phyloP scores from a whole-genome alignment of 2,113 vertebrate species.

The Lophochroa leadbeateri region DNA sequence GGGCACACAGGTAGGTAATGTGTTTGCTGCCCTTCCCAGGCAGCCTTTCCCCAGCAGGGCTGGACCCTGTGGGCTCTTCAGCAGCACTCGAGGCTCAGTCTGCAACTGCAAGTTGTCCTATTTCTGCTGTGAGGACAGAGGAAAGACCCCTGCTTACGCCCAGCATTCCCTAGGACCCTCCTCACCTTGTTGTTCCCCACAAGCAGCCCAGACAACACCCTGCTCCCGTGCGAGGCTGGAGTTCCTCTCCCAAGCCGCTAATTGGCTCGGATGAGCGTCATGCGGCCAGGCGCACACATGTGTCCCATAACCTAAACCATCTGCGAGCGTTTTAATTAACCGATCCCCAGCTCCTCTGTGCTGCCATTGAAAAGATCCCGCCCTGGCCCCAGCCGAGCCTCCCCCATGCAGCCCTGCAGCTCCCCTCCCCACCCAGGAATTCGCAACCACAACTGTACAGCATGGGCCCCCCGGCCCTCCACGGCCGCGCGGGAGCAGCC shows the following conservation, averaged over 20 bases:
- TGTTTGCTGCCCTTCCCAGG: not conserved
- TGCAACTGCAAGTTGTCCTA: fast-evolving
- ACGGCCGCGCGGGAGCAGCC: not conserved
- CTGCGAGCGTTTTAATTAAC: slow-evolving; percentile 21
- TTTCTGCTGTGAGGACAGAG: fast-evolving
- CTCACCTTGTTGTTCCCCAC: not conserved
- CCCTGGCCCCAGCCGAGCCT: slow-evolving; percentile 8
- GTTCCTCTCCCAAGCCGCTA: not conserved
- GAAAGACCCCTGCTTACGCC: fast-evolving
- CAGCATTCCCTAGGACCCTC: not conserved
- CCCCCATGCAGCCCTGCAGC: not conserved
- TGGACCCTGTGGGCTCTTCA: fast-evolving
- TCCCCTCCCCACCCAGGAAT: slow-evolving; percentile 54
- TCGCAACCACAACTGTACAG: slow-evolving; percentile 34
- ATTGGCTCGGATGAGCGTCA: slow-evolving; percentile 18
- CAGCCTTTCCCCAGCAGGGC: not conserved
- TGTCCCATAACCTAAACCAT: slow-evolving; percentile 60
- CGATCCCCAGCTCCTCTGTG: not conserved
- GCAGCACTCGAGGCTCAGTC: fast-evolving
- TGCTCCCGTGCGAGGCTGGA: not conserved
- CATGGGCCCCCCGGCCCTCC: not conserved
- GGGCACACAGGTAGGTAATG: fast-evolving
- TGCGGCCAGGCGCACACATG: slow-evolving; percentile 21
- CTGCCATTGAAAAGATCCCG: slow-evolving; percentile 35
- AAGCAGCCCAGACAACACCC: not conserved